Percentiles rank a stretch among this genome's conserved stretches.
Evolutionary conservation across 2,888 invertebrate genomes (phyloP).

Genomic region (Eupithecia insigniata): DNA sequence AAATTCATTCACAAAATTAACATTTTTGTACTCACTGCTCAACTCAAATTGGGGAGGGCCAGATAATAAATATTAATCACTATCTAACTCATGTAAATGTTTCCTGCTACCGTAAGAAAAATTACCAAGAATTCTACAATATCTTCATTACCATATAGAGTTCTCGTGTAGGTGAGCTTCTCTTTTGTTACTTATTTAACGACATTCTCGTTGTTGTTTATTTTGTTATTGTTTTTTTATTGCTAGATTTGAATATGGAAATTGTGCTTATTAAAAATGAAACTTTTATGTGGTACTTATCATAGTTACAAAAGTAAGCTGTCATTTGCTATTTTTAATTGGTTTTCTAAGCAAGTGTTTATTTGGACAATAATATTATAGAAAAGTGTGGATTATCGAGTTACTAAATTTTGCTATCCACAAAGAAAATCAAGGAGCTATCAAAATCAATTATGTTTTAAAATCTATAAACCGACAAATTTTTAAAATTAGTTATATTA

Average conservation of each 20-base stretch:
- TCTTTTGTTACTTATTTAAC: constrained; percentile 47
- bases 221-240: constrained; percentile 47
- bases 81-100: constrained; percentile 73
- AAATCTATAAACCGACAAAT: not conserved
- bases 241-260: constrained; percentile 39
- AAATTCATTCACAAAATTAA: constrained; percentile 60
- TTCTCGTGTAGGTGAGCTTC: constrained; percentile 55
- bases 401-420: not conserved
- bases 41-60: constrained; percentile 45
- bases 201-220: constrained; percentile 44
- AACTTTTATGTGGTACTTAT: constrained; percentile 21
- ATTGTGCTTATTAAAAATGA: constrained; percentile 40
- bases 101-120: constrained; percentile 77
- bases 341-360: not conserved
- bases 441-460: not conserved
- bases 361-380: not conserved
- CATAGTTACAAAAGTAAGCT: constrained; percentile 4
- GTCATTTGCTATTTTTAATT: not conserved
- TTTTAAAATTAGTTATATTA: too few species aligned
- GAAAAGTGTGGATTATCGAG: not conserved
- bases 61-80: constrained; percentile 78
- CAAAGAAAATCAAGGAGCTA: not conserved
- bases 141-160: constrained; percentile 74
- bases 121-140: constrained; percentile 67
- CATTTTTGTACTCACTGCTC: constrained; percentile 49